phyloP scores from a whole-genome alignment of 2,888 invertebrate species.

The Oasisia sp. region DNA sequence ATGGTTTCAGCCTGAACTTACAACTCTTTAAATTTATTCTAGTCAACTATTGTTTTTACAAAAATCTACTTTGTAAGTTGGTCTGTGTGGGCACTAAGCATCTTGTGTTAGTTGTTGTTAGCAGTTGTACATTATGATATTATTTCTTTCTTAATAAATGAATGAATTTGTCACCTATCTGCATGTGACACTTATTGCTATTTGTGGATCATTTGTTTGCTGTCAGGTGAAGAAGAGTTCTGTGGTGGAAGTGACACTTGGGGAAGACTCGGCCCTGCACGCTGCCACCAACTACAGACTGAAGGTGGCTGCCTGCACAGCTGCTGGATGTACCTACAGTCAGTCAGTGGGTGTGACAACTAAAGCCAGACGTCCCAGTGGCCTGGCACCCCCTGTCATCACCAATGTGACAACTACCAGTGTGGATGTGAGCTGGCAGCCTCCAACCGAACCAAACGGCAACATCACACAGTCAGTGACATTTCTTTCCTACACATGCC shows the following conservation, averaged over 20 bases:
- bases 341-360: slow-evolving; percentile 50
- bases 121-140: too few relatives aligned
- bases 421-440: slow-evolving; percentile 48
- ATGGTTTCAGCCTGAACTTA: too few relatives aligned
- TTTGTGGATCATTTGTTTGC: neutral
- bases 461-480: slow-evolving; percentile 52
- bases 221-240: neutral
- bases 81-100: too few relatives aligned
- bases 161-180: too few relatives aligned
- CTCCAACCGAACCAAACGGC: slow-evolving; percentile 58
- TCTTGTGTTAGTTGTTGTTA: too few relatives aligned
- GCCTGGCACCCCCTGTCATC: slow-evolving; percentile 49
- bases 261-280: slow-evolving; percentile 40
- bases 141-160: too few relatives aligned
- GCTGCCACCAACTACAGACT: slow-evolving; percentile 58
- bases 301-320: slow-evolving; percentile 58
- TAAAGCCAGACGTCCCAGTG: slow-evolving; percentile 52
- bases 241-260: neutral
- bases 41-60: too few relatives aligned
- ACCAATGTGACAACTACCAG: slow-evolving; percentile 46
- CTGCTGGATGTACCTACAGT: slow-evolving; percentile 56
- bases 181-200: neutral
- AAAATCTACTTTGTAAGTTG: too few relatives aligned
- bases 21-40: too few relatives aligned
- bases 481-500: neutral